These are phyloP conservation scores for Oithona nana DNA, from an alignment of 2,888 invertebrate species.

Conservation along the genomic window DNA sequence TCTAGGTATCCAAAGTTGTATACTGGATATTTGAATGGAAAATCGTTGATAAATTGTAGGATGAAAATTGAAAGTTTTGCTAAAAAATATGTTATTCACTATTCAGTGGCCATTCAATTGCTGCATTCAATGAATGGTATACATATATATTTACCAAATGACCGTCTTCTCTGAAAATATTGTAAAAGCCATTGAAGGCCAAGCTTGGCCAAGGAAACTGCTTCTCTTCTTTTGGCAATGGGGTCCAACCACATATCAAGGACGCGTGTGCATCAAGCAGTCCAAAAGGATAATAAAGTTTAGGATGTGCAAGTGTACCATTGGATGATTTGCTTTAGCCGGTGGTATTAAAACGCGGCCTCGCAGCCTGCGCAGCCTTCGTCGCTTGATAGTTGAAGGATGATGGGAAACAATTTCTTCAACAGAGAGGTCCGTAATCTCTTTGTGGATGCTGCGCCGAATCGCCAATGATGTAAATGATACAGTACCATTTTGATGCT, in stretches of 20 bases:
- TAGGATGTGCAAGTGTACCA: background rate
- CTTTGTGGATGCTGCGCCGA: too few species aligned
- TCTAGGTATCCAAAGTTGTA: too few species aligned
- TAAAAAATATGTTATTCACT: too few species aligned
- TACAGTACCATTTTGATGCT: conserved; percentile 89
- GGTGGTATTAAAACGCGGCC: too few species aligned
- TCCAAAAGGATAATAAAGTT: background rate
- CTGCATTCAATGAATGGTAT: background rate
- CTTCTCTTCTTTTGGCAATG: background rate
- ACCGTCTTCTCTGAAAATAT: background rate
- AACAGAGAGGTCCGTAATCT: too few species aligned
- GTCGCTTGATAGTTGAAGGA: background rate
- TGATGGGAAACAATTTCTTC: background rate
- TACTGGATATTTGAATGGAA: too few species aligned
- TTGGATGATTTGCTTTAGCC: background rate
- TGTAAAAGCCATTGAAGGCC: background rate
- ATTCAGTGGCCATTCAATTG: too few species aligned
- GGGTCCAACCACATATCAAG: background rate
- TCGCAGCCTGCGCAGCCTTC: background rate
- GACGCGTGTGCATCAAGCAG: background rate
- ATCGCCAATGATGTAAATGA: background rate
- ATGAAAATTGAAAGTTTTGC: too few species aligned
- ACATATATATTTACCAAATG: background rate
- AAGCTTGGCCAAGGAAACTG: background rate
- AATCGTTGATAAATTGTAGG: too few species aligned